Evolutionary conservation across 37 sponge, comb jelly and placozoan genomes (phyloP).

Genomic region (Ianthella basta): DNA sequence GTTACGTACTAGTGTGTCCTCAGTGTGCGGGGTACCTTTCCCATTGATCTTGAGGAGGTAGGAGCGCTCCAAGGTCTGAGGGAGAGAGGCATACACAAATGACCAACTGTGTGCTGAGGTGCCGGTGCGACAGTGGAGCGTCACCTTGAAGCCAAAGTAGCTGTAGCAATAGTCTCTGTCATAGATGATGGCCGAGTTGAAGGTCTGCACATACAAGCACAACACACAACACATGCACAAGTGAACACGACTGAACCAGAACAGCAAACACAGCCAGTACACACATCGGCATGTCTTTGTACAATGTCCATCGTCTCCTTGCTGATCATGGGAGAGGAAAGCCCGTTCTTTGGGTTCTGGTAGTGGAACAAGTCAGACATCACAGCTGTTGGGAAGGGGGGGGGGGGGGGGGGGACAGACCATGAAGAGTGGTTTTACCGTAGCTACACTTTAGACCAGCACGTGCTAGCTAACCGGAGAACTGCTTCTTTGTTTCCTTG

Average conservation of each 20-base stretch:
- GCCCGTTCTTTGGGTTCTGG: constrained; percentile 75
- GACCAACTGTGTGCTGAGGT: not conserved
- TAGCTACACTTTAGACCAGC: too few relatives aligned
- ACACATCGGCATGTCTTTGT: constrained; percentile 75
- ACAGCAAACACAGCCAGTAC: not conserved
- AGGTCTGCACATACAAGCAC: constrained; percentile 44
- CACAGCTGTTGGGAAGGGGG: constrained; percentile 57
- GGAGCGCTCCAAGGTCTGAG: constrained; percentile 92
- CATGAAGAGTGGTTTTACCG: too few relatives aligned
- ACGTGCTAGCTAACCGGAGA: constrained; percentile 59
- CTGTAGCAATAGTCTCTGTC: constrained; percentile 92
- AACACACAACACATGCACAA: not conserved
- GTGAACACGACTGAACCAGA: not conserved
- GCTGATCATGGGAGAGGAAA: constrained; percentile 88
- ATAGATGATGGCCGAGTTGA: constrained; percentile 96
- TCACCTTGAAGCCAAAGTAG: constrained; percentile 98
- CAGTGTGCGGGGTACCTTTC: constrained; percentile 60
- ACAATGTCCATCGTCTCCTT: constrained; percentile 78
- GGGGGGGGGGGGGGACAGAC: too few relatives aligned
- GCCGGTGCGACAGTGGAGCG: not conserved
- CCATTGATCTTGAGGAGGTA: constrained; percentile 93
- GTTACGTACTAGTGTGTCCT: too few relatives aligned
- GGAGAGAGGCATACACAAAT: not conserved
- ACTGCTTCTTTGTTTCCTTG: constrained; percentile 97
- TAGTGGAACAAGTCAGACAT: constrained; percentile 90